Evolutionary conservation across 2,797 vertebrate genomes (phyloP), one percentile per base, ranked within the genome.

Genomic region (Trachurus trachurus): DNA sequence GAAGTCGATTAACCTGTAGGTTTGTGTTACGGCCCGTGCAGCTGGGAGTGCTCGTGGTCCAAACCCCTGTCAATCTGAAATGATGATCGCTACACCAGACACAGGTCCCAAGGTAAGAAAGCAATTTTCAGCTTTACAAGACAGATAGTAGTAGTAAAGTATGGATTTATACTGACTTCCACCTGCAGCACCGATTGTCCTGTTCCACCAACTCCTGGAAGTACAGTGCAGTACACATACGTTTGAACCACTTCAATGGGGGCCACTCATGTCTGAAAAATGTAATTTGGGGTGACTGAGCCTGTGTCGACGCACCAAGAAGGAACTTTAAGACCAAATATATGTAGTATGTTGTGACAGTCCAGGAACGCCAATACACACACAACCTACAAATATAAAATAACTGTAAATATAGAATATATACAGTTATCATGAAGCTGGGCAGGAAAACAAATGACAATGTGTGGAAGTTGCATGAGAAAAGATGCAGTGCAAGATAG

Each of bases 21-120:
- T 76, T 87, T 83, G 59, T 72, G 81, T 88, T 86, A 64, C 77
- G 72, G 68, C 31, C 60, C 53, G 52, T 64, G 66, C 63, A 70
- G 65, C 57, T 67, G 56, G 76, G 47, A 57, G 65, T 22, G 57
- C 61, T 26, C 74, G 34, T 11, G 52, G 60, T 21, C 42, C 57
- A 64, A 76, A 59, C 53, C 6, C 31, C 60, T n/a, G 52, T 64
- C 66, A 78, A 44, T 80, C 53, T 62, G 5, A 69, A 40, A n/a
- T 70, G 21, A 52, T 54, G 29, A 82, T 82, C 66, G 68, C 62
- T 74, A 60, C 12, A 39, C 40, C 29, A 57, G 44, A 21, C 76
- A 17, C n/a, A 69, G 29, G 53, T 39, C 31, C 37, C 52, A 66
- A 57, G 21, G 60, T 47, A 61, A 31, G 31, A 81, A 15, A 70